Evolutionary conservation across 2,888 invertebrate species (phyloP), one percentile per base, ranked within the genome.

Genomic region (Cheilosia vernalis): DNA sequence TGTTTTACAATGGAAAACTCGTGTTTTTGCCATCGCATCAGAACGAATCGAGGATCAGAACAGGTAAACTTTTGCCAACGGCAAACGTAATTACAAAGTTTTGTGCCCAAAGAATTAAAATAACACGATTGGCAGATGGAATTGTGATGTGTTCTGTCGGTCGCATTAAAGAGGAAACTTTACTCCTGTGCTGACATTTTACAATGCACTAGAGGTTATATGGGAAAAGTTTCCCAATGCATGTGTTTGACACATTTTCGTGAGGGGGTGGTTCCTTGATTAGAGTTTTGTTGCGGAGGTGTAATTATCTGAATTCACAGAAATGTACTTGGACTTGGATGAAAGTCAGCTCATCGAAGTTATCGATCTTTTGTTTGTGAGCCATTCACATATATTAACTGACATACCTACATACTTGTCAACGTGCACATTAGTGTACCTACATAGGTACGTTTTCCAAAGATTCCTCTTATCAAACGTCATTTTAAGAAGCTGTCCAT

Each of bases 51-150:
- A 5, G 33, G 17, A 58, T 58, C 17, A 42, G 44, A 24, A 47
- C n/a, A 60, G 42, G 69, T 47, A 30, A 79, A 84, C 64, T 79
- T 74, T 79, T 53, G 44, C 53, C 73, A 63, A 24, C 64, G 51
- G 69, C 64, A 70, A 79, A 76, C 67, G 79, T 70, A 74, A 84
- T 79, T 84, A 58, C 56, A 79, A 84, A 84, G 74, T 79, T 84
- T 70, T 64, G 27, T 61, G 53, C 64, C 58, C 56, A 37, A 64
- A 64, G 60, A 64, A 79, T 84, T 84, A 74, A 79, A 84, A 84
- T 79, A 76, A 84, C 79, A 74, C 58, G 69, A 80, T 70, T 84
- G 84, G 64, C 79, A 84, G 84, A 70, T 84, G 74, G 74, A 79
- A 70, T 47, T 79, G 79, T 61, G 51, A 74, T 61, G 58, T 64